Evolutionary conservation across 2,888 invertebrate genomes (phyloP).

Genomic region (Zaprionus bogoriensis): DNA sequence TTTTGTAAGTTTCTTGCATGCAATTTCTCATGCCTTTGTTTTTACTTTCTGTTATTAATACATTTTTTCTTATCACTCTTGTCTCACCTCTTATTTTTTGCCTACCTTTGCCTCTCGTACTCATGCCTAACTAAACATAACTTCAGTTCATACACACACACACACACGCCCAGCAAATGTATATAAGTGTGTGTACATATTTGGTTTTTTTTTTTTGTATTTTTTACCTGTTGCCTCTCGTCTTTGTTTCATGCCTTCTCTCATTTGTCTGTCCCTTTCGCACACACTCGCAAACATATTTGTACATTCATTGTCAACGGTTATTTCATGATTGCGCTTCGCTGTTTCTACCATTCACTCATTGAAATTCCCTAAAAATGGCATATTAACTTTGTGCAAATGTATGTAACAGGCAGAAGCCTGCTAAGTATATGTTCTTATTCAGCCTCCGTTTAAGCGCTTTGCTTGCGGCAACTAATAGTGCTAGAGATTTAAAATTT

Average conservation of each 20-base stretch:
- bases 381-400: no score
- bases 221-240: conserved; percentile 52
- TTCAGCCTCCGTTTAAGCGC: no score
- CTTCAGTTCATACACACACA: conserved; percentile 6
- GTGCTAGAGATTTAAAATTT: no score
- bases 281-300: conserved; percentile 28
- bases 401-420: no score
- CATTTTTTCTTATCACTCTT: conserved; percentile 30
- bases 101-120: conserved; percentile 4
- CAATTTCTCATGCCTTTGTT: conserved; percentile 7
- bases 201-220: conserved; percentile 13
- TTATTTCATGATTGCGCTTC: conserved; percentile 49
- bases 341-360: no score
- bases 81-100: conserved; percentile 15
- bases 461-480: no score
- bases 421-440: no score
- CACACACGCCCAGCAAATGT: conserved; percentile 1
- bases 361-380: no score
- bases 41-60: conserved; percentile 18
- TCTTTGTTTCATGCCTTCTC: conserved; percentile 19
- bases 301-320: conserved; percentile 57
- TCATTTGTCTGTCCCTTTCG: conserved; percentile 23
- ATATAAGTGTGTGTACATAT: neutral
- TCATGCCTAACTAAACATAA: conserved; percentile 29
- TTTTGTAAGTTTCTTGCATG: conserved; percentile 41